Evolutionary conservation across 2,888 invertebrate species (phyloP).

Genomic region (Colletes collaris): DNA sequence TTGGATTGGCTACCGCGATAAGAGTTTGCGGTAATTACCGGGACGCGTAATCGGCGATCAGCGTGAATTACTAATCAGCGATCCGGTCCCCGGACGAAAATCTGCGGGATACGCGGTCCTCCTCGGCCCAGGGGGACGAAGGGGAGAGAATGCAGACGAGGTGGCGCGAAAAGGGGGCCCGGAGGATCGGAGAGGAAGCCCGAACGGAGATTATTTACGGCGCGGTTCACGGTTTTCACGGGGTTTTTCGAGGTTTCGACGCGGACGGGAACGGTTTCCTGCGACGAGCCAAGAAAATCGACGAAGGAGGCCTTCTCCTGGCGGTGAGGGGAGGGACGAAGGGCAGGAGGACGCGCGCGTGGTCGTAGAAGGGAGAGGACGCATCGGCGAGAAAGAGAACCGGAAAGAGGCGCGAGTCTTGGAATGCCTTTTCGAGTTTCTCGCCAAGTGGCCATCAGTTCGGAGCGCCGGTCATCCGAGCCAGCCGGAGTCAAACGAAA

Average conservation of each 20-base stretch:
- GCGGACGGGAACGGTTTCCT: conserved; percentile 10
- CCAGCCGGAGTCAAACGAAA: conserved; percentile 78
- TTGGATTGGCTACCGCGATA: too few relatives aligned
- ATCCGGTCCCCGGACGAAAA: background rate
- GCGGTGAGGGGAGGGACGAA: too few relatives aligned
- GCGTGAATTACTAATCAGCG: background rate
- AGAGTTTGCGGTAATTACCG: background rate
- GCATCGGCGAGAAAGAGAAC: conserved; percentile 36
- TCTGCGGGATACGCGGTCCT: background rate
- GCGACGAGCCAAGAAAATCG: conserved; percentile 25
- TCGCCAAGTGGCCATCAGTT: conserved; percentile 76
- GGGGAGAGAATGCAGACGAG: background rate
- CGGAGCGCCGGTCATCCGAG: conserved; percentile 72
- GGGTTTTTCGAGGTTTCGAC: conserved; percentile 45
- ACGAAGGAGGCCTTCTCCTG: background rate
- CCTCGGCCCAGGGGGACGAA: too few relatives aligned
- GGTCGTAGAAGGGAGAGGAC: background rate
- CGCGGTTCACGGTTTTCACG: conserved; percentile 38
- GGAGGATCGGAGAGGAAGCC: conserved; percentile 9
- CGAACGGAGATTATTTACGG: conserved; percentile 55
- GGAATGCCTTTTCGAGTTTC: conserved; percentile 75
- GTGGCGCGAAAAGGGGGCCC: background rate
- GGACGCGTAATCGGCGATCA: background rate
- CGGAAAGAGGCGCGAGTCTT: conserved; percentile 67
- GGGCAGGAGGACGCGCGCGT: too few relatives aligned